These are phyloP conservation scores for Caenorhabditis inopinata DNA, from an alignment of 1,140 invertebrate genomes.

Conservation along the genomic window DNA sequence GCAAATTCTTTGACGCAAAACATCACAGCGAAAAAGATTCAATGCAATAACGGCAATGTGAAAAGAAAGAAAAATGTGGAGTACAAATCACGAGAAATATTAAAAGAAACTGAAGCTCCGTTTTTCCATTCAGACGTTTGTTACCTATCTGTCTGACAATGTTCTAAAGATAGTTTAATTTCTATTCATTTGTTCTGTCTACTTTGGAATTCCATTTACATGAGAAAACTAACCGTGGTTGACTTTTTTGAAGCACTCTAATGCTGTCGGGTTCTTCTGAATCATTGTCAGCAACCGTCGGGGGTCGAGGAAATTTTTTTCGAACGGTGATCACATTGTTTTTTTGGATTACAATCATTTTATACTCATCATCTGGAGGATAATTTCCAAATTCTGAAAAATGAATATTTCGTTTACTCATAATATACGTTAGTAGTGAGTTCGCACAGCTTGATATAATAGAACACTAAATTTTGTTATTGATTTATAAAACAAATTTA, in stretches of 20 bases:
- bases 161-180: background rate
- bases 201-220: background rate
- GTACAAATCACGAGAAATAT: too few species aligned
- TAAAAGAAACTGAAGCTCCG: background rate
- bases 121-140: background rate
- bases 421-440: too few species aligned
- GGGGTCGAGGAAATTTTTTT: background rate
- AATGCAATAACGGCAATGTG: too few species aligned
- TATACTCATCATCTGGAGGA: constrained; percentile 8
- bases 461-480: too few species aligned
- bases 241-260: background rate
- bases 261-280: background rate
- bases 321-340: constrained; percentile 25
- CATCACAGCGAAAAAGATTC: too few species aligned
- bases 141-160: background rate
- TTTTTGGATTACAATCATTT: background rate
- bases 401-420: too few species aligned
- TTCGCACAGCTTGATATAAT: too few species aligned
- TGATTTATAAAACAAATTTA: too few species aligned
- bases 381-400: constrained; percentile 30
- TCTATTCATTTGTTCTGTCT: background rate
- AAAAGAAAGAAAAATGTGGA: too few species aligned
- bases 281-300: background rate
- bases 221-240: background rate
- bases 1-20: too few species aligned